phyloP scores from a whole-genome alignment of 1,140 invertebrate species.

The Papilio glaucus region DNA sequence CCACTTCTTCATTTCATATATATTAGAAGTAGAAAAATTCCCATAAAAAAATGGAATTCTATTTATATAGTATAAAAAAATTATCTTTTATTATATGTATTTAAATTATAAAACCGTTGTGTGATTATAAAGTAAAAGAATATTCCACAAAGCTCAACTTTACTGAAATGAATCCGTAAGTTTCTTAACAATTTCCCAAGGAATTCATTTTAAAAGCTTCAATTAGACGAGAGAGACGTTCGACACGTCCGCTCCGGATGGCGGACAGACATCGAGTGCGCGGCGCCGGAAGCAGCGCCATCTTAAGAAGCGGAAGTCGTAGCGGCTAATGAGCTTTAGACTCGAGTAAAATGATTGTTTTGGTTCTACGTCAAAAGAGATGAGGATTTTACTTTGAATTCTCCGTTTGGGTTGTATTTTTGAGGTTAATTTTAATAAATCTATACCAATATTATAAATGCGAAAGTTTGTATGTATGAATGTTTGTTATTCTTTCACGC shows the following conservation, averaged over 20 bases:
- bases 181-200: slow-evolving; percentile 8
- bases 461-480: too few relatives aligned
- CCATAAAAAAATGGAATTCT: too few relatives aligned
- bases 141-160: background rate
- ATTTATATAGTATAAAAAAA: too few relatives aligned
- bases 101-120: too few relatives aligned
- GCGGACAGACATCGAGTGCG: slow-evolving; percentile 54
- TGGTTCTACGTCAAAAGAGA: background rate
- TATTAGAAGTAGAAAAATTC: too few relatives aligned
- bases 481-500: too few relatives aligned
- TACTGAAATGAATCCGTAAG: background rate
- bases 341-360: slow-evolving; percentile 38
- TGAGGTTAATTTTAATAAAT: background rate
- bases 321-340: slow-evolving; percentile 52
- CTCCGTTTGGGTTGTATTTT: background rate
- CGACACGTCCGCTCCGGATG: slow-evolving; percentile 61
- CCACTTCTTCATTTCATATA: too few relatives aligned
- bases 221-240: slow-evolving; percentile 27
- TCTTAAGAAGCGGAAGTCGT: slow-evolving; percentile 54
- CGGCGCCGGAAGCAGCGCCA: slow-evolving; percentile 55
- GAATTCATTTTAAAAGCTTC: background rate
- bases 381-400: background rate
- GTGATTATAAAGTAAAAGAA: too few relatives aligned
- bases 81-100: too few relatives aligned
- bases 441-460: too few relatives aligned